Evolutionary conservation across 2,888 invertebrate genomes (phyloP).

Genomic region (Gymnocheta viridis): DNA sequence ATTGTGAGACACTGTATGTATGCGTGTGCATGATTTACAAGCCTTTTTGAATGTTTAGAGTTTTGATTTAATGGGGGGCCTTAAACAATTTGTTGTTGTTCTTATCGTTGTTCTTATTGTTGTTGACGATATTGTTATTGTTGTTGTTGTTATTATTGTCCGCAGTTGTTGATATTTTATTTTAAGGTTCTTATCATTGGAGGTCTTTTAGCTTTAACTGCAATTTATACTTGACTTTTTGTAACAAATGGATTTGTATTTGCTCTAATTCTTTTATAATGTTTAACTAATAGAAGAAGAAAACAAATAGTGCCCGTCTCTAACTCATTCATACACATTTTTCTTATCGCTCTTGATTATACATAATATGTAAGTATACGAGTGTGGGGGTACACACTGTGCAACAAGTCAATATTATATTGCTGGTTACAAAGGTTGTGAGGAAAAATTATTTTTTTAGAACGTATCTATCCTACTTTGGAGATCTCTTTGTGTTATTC

Average conservation of each 20-base stretch:
- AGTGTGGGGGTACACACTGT: too few relatives aligned
- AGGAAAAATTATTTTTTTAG: too few relatives aligned
- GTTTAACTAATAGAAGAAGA: constrained; percentile 43
- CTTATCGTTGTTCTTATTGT: neutral
- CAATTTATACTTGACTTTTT: constrained; percentile 69
- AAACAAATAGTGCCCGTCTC: neutral
- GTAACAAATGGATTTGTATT: constrained; percentile 64
- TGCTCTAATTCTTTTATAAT: constrained; percentile 64
- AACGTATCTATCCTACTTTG: too few relatives aligned
- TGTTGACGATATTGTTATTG: neutral
- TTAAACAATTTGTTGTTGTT: constrained; percentile 12
- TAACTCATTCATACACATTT: neutral
- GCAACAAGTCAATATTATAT: constrained; percentile 18
- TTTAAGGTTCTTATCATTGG: constrained; percentile 67
- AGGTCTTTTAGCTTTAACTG: constrained; percentile 66
- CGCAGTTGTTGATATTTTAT: constrained; percentile 28
- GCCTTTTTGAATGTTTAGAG: constrained; percentile 3
- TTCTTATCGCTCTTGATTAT: constrained; percentile 24
- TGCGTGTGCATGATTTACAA: neutral
- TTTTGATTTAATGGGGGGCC: constrained; percentile 40
- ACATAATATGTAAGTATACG: too few relatives aligned
- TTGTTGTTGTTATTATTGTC: neutral
- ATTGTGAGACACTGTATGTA: neutral
- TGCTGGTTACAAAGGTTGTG: neutral
- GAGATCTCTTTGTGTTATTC: too few relatives aligned